Evolutionary conservation across 2,888 invertebrate genomes (phyloP), one percentile per base, ranked within the genome.

Genomic region (Erynnis tages): DNA sequence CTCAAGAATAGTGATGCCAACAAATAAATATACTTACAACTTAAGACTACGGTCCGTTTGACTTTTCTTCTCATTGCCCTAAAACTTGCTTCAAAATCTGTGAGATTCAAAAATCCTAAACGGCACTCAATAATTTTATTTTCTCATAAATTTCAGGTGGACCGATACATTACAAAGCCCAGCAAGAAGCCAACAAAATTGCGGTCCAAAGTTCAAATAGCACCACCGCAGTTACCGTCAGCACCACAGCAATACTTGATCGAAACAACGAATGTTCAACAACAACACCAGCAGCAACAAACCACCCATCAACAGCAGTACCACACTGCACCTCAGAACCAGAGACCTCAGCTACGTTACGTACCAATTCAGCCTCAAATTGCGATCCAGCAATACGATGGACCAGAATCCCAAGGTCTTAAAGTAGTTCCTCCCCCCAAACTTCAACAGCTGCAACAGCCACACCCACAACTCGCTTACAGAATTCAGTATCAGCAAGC

Each of bases 171-270:
- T n/a, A 67, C 78, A 0, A 88, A 88, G 52, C 81, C 85, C 5
- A 80, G 70, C 54, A 88, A 89, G 62, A 88, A 88, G 56, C 69
- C 80, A 3, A 76, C 83, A 1, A 89, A 89, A 60, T 72, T 79
- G 1, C 81, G 82, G 2, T 71, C 83, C 2, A 89, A 89, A 61
- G 72, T 70, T 4, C 80, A 77, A 59, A 56, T 74, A 2, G 53
- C 59, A 27, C 70, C 76, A 17, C 71, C 80, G 10, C 82, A 79
- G 56, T 59, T 79, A 1, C 65, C 82, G 7, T 59, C 75, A 6
- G 84, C 85, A 17, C 90, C 90, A 21, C 89, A 90, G 52, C 90
- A 90, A 58, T 90, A 90, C 57, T 62, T 90, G 14, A 90, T 90
- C 14, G 90, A 90, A 65, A 90, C 90, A 0, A 90, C 90, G 0